A percentile compares a stretch with the other conserved stretches of the same genome.
These are phyloP conservation scores for Phylloscopus trochiloides DNA, from an alignment of 2,113 vertebrate genomes.

Conservation along the genomic window DNA sequence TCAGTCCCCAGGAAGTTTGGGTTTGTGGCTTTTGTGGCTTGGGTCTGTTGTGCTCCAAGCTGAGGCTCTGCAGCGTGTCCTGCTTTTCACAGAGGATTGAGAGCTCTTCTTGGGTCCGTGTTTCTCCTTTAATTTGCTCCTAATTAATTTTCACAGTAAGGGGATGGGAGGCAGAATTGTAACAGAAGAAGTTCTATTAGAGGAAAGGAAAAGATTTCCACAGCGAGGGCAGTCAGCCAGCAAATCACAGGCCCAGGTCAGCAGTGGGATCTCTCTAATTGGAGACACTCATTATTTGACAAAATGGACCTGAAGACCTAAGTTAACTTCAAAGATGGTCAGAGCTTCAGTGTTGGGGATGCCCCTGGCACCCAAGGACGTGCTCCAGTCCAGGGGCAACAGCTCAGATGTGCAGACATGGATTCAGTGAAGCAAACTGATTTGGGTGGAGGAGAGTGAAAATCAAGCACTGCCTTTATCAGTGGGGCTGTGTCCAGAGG, in stretches of 20 bases:
- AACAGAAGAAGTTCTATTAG: neutral
- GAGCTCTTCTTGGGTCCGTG: neutral
- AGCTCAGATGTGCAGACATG: neutral
- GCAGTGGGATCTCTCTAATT: neutral
- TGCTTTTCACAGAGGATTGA: neutral
- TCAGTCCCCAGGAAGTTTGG: neutral
- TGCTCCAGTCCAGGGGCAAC: neutral
- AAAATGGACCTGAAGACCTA: neutral
- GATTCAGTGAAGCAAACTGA: neutral
- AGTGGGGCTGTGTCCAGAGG: neutral
- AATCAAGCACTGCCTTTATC: neutral
- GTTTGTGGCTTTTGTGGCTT: neutral
- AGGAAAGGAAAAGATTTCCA: neutral
- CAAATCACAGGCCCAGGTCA: neutral
- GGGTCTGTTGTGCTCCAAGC: neutral
- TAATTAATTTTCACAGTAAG: slow-evolving; percentile 17
- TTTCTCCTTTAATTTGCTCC: neutral
- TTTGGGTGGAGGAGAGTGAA: neutral
- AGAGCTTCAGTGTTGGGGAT: neutral
- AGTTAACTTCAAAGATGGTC: neutral
- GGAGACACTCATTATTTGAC: neutral
- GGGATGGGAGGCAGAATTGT: neutral
- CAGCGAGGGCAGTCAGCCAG: neutral
- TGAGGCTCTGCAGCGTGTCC: neutral
- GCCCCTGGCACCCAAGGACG: neutral